Percentiles rank a stretch among this genome's conserved stretches.
phyloP scores from a whole-genome alignment of 2,797 vertebrate species.

The Decapterus maruadsi region DNA sequence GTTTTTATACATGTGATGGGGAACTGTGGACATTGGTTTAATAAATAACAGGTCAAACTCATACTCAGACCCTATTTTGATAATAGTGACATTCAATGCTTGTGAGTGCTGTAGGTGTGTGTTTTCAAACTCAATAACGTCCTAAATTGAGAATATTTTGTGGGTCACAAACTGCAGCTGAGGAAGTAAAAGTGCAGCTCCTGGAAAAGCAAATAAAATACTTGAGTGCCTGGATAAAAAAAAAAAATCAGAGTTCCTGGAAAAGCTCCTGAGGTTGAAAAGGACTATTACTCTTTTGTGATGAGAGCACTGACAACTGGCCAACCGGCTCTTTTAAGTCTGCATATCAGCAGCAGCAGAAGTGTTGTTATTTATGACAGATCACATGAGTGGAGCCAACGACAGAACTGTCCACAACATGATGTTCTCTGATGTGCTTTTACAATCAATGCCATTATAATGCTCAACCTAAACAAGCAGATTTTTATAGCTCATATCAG shows the following conservation, averaged over 20 bases:
- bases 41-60: not conserved
- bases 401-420: not conserved
- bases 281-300: not conserved
- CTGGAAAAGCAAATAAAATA: not conserved
- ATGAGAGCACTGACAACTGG: slow-evolving; percentile 45
- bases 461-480: not conserved
- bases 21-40: not conserved
- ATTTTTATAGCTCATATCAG: not conserved
- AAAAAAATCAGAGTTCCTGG: too few species aligned
- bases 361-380: slow-evolving; percentile 29
- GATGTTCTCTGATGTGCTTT: not conserved
- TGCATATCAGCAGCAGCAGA: slow-evolving; percentile 29
- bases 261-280: not conserved
- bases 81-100: not conserved
- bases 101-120: not conserved
- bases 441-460: not conserved
- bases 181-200: not conserved
- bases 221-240: not conserved
- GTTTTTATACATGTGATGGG: not conserved
- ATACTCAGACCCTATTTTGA: not conserved
- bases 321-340: slow-evolving; percentile 48
- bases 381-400: slow-evolving; percentile 17
- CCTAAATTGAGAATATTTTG: not conserved
- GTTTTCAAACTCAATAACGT: not conserved
- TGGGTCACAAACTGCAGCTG: not conserved